A percentile compares a stretch with the other conserved stretches of the same genome.
phyloP scores from a whole-genome alignment of 1,140 invertebrate genomes.

The Hylaeus anthracinus region DNA sequence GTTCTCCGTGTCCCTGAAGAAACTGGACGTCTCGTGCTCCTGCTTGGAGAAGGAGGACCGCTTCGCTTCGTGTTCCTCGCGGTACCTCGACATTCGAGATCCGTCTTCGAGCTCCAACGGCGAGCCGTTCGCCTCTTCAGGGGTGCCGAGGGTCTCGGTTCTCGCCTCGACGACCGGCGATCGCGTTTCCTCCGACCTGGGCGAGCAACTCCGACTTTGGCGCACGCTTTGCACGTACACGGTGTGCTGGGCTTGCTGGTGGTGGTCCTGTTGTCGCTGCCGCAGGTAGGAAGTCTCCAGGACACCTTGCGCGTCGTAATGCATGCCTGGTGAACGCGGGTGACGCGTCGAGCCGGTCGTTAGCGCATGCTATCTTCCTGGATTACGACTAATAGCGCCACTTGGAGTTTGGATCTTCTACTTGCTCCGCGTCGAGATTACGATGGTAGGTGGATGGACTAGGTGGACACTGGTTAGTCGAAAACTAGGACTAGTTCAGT shows the following conservation, averaged over 20 bases:
- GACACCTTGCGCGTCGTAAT: constrained; percentile 73
- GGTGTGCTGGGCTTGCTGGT: constrained; percentile 33
- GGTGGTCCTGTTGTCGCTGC: constrained; percentile 12
- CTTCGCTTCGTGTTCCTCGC: constrained; percentile 49
- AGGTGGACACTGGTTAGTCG: no score
- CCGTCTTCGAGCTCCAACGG: constrained; percentile 57
- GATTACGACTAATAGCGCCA: neutral
- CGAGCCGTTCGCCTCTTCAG: constrained; percentile 40
- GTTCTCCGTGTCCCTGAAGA: constrained; percentile 49
- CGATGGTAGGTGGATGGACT: no score
- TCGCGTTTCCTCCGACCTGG: constrained; percentile 65
- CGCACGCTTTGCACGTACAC: constrained; percentile 66
- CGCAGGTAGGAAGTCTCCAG: constrained; percentile 69
- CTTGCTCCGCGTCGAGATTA: no score
- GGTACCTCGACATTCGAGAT: constrained; percentile 51
- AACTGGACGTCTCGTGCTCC: constrained; percentile 34
- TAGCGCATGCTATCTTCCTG: constrained; percentile 31
- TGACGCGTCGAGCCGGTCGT: constrained; percentile 12
- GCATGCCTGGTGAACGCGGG: constrained; percentile 67
- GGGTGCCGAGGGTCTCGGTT: constrained; percentile 20
- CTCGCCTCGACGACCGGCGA: constrained; percentile 49
- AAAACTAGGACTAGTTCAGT: no score
- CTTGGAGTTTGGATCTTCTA: neutral
- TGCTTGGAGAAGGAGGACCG: constrained; percentile 43
- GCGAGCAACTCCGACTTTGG: constrained; percentile 60